A percentile compares a stretch with the other conserved stretches of the same genome.
Evolutionary conservation across 2,113 vertebrate genomes (phyloP).

Genomic region (Phoxinus phoxinus): DNA sequence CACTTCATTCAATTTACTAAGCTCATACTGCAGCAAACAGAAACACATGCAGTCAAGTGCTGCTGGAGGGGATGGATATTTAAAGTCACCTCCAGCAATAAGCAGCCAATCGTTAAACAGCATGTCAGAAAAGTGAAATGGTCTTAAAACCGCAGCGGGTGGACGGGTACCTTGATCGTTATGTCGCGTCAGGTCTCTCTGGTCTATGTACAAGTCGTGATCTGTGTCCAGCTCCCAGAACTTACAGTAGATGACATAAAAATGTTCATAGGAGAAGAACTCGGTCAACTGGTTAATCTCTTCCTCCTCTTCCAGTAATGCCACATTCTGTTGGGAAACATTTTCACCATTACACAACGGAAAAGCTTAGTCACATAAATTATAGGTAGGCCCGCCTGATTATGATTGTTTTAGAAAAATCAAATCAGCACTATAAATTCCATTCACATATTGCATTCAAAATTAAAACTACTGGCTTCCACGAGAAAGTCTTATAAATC

Average conservation of each 20-base stretch:
- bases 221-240: constrained; percentile 98
- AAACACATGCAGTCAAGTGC: constrained; percentile 64
- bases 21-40: constrained; percentile 62
- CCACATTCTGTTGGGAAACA: constrained; percentile 79
- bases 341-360: neutral
- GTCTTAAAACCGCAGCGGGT: neutral
- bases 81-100: constrained; percentile 8
- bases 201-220: constrained; percentile 92
- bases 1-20: constrained; percentile 66
- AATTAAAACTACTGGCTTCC: neutral
- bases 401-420: neutral
- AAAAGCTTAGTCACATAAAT: neutral
- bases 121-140: neutral
- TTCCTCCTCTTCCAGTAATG: constrained; percentile 88
- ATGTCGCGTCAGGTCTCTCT: constrained; percentile 88
- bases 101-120: neutral
- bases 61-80: constrained; percentile 31
- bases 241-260: constrained; percentile 98
- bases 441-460: neutral
- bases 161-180: constrained; percentile 86
- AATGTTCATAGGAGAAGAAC: constrained; percentile 97
- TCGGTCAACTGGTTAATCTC: constrained; percentile 96
- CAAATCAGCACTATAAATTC: neutral
- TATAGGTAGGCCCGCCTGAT: neutral
- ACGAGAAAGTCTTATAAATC: neutral